Evolutionary conservation across 30 jellyfish, hydroid and myxozoan species (phyloP).

Genomic region (Rhopilema esculentum): DNA sequence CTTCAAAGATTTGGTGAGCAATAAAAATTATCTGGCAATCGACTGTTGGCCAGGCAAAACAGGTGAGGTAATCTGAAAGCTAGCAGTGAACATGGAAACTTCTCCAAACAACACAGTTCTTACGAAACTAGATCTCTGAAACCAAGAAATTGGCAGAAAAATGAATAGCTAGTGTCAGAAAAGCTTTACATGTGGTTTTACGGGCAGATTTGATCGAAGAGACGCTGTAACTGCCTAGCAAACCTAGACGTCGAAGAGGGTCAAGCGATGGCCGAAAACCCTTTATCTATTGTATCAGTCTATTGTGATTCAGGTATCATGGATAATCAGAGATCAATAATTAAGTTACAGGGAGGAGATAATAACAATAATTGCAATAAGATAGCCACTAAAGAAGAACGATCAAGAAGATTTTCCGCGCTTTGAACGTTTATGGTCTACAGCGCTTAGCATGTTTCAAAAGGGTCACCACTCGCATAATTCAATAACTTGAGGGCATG

Average conservation of each 20-base stretch:
- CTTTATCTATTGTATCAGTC: not conserved
- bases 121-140: not conserved
- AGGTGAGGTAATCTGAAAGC: not conserved
- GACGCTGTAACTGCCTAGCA: not conserved
- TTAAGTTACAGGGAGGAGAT: constrained; percentile 24
- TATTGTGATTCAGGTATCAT: not conserved
- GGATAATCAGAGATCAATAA: not conserved
- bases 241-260: not conserved
- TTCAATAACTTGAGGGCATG: not conserved
- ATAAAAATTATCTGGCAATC: not conserved
- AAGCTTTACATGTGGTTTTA: not conserved
- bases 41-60: not conserved
- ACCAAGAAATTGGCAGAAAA: not conserved
- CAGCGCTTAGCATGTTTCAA: constrained; percentile 22
- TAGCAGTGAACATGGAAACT: not conserved
- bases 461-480: not conserved
- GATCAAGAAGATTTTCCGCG: constrained; percentile 10
- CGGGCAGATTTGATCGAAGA: not conserved
- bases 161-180: not conserved
- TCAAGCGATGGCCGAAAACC: not conserved
- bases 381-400: constrained; percentile 9
- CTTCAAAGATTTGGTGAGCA: not conserved
- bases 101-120: not conserved
- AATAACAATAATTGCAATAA: not conserved
- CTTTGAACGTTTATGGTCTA: constrained; percentile 4